These are phyloP conservation scores for Parthenolecanium corni DNA, from an alignment of 2,888 invertebrate genomes.

Conservation along the genomic window DNA sequence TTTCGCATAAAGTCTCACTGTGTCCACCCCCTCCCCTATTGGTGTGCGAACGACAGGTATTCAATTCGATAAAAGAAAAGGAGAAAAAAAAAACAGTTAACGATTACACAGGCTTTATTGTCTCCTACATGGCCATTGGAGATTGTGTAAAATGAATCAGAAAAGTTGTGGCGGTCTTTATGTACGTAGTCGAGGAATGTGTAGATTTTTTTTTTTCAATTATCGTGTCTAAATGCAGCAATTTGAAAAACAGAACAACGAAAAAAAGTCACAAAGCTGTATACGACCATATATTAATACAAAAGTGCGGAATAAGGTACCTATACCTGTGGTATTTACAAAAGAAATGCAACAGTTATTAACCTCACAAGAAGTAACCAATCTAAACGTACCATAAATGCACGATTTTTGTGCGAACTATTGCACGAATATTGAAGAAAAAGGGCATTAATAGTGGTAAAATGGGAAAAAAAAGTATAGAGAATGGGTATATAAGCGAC, in stretches of 20 bases:
- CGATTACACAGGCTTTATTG: conserved; percentile 16
- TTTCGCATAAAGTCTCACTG: conserved; percentile 3
- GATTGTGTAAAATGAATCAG: too few relatives aligned
- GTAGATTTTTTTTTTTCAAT: not conserved
- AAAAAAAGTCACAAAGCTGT: too few relatives aligned
- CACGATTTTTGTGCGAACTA: conserved; percentile 18
- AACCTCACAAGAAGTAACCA: conserved; percentile 10
- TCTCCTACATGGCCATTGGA: not conserved
- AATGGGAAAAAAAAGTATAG: too few relatives aligned
- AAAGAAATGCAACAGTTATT: not conserved
- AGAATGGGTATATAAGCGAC: too few relatives aligned
- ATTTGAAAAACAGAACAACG: too few relatives aligned
- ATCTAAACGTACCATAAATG: not conserved
- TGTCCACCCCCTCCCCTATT: not conserved
- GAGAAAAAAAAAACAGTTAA: conserved; percentile 5
- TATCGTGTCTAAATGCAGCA: too few relatives aligned
- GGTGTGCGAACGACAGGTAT: not conserved
- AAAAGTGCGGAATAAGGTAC: too few relatives aligned
- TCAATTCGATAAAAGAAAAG: not conserved
- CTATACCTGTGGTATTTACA: too few relatives aligned
- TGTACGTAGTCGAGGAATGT: not conserved
- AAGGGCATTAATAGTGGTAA: not conserved
- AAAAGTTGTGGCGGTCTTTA: not conserved
- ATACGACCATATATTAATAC: too few relatives aligned
- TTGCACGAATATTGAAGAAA: conserved; percentile 17